Evolutionary conservation across 2,113 vertebrate species (phyloP).

Genomic region (Gasterosteus nipponicus): DNA sequence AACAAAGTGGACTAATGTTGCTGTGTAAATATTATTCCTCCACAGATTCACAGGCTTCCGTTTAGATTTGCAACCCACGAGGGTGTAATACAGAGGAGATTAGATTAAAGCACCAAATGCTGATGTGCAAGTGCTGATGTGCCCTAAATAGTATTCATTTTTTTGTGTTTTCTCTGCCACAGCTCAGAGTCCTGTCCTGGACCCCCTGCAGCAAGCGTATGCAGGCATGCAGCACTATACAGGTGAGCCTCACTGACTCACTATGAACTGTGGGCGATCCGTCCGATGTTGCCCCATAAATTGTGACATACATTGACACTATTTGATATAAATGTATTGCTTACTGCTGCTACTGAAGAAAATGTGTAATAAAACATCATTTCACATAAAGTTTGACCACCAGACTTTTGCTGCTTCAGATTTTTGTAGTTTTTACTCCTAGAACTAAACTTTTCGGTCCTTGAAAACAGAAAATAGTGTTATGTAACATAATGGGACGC

Average conservation of each 20-base stretch:
- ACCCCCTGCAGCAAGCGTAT: conserved; percentile 92
- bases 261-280: background rate
- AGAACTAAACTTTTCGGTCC: background rate
- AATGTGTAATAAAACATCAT: background rate
- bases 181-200: conserved; percentile 93
- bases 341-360: background rate
- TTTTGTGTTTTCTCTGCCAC: conserved; percentile 50
- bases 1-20: too few relatives aligned
- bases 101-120: conserved; percentile 26
- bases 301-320: background rate
- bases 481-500: conserved; percentile 37
- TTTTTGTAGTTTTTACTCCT: background rate
- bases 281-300: background rate
- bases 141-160: conserved; percentile 38
- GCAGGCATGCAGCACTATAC: conserved; percentile 95
- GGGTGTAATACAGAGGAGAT: conserved; percentile 35
- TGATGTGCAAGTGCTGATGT: conserved; percentile 46
- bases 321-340: conserved; percentile 2
- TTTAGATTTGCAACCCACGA: conserved; percentile 1
- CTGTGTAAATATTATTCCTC: conserved; percentile 2
- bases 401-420: background rate
- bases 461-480: conserved; percentile 16
- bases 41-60: conserved; percentile 17
- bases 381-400: background rate
- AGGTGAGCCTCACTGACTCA: conserved; percentile 77